Evolutionary conservation across 2,113 vertebrate species (phyloP).

Genomic region (Corydoras sp.): DNA sequence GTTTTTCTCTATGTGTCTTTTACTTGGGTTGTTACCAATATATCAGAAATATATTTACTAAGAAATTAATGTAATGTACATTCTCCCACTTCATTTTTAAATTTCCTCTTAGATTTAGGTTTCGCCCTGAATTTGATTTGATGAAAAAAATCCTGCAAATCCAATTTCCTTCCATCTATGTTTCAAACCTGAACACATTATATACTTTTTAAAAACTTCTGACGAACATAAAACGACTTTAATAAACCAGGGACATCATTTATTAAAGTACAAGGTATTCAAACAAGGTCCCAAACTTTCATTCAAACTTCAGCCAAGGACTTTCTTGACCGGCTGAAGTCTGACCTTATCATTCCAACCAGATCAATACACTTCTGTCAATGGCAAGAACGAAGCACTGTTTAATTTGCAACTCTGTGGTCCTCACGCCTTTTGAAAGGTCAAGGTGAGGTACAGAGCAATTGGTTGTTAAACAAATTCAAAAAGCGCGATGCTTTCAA

Average conservation of each 20-base stretch:
- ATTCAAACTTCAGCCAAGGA: not conserved
- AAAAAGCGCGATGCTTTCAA: no score
- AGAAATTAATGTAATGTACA: no score
- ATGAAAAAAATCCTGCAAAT: not conserved
- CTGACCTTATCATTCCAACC: constrained; percentile 37
- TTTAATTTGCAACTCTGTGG: constrained; percentile 19
- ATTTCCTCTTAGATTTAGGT: no score
- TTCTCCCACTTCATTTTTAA: no score
- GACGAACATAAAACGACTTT: not conserved
- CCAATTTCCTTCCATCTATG: not conserved
- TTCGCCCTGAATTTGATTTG: not conserved
- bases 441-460: constrained; percentile 28
- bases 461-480: no score
- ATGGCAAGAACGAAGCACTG: constrained; percentile 7
- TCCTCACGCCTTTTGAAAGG: constrained; percentile 32
- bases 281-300: not conserved
- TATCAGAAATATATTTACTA: no score
- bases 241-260: not conserved
- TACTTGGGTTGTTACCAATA: no score
- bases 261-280: not conserved
- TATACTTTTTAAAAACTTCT: no score
- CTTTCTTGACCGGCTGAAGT: constrained; percentile 3
- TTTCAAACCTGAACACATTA: not conserved
- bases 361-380: constrained; percentile 30
- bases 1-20: no score